Evolutionary conservation across 1,140 invertebrate species (phyloP).

Genomic region (Sycobia sp.): DNA sequence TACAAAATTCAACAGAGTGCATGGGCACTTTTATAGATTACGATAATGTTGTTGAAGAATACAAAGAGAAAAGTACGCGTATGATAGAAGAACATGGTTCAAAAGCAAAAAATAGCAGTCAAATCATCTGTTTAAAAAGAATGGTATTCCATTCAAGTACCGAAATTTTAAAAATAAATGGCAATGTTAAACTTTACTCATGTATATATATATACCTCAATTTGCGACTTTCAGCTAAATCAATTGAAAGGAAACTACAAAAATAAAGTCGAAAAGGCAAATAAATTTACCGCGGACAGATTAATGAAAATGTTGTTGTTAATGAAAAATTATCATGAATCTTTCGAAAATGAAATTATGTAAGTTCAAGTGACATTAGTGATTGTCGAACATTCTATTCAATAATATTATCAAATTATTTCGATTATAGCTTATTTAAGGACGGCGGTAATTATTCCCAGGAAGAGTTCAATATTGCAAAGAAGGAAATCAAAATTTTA

Average conservation of each 20-base stretch:
- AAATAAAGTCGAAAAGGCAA: constrained; percentile 1
- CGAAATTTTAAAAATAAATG: too few species aligned
- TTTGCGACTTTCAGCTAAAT: constrained; percentile 6
- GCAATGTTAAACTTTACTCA: too few species aligned
- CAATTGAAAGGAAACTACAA: constrained; percentile 5
- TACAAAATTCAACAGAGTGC: constrained; percentile 6
- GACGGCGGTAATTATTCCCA: constrained; percentile 32
- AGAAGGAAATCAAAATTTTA: constrained; percentile 8
- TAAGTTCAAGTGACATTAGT: too few species aligned
- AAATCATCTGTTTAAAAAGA: constrained; percentile 22
- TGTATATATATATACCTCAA: background rate
- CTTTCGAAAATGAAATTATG: background rate
- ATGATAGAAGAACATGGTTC: background rate
- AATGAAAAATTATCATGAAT: constrained; percentile 5
- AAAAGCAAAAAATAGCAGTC: constrained; percentile 1
- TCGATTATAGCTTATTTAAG: constrained; percentile 24
- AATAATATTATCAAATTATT: too few species aligned
- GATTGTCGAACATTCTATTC: too few species aligned
- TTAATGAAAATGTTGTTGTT: constrained; percentile 8
- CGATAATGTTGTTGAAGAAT: background rate
- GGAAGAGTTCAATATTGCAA: constrained; percentile 21
- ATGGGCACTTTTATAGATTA: constrained; percentile 1
- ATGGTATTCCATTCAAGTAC: constrained; percentile 4
- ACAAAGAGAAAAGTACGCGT: background rate
- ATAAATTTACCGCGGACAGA: background rate